Evolutionary conservation across 1,140 invertebrate species (phyloP).

Genomic region (Argopecten irradians): DNA sequence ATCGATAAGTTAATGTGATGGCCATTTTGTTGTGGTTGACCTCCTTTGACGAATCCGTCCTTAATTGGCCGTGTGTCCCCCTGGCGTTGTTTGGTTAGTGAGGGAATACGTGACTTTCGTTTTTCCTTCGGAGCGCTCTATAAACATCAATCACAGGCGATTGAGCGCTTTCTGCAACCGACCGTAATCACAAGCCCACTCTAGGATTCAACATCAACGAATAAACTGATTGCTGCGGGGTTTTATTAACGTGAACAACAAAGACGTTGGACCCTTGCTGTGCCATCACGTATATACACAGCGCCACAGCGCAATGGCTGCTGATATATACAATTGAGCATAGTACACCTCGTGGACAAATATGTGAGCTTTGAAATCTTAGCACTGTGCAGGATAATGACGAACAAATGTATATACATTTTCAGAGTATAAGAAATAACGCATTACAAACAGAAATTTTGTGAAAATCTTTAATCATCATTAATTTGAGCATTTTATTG

Average conservation of each 20-base stretch:
- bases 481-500: no score
- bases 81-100: neutral
- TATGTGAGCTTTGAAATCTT: no score
- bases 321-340: no score
- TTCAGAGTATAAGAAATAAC: no score
- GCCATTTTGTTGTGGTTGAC: neutral
- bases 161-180: neutral
- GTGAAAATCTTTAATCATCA: no score
- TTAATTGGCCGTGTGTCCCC: neutral
- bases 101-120: neutral
- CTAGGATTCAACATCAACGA: neutral
- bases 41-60: neutral
- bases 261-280: neutral
- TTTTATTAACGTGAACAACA: neutral
- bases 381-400: no score
- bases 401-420: no score
- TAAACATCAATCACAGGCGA: neutral
- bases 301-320: no score
- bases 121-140: neutral
- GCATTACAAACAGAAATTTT: no score
- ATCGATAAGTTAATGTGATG: neutral
- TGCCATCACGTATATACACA: no score
- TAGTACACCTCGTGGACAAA: no score
- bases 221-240: neutral
- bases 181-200: neutral